phyloP scores from a whole-genome alignment of 2,797 vertebrate species.

The Peromyscus melanophrys region DNA sequence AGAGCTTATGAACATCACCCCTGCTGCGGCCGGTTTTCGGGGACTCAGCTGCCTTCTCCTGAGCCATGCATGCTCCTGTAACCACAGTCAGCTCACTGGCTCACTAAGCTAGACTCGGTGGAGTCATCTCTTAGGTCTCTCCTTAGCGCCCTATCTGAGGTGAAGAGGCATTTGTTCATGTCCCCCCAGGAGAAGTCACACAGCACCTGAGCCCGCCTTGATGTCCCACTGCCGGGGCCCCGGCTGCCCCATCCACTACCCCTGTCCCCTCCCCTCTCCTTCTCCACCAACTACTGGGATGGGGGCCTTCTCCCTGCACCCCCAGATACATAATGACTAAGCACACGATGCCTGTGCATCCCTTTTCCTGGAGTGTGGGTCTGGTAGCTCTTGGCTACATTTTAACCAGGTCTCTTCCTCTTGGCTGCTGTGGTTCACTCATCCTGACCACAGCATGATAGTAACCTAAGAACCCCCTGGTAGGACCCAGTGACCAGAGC shows the following conservation, averaged over 20 bases:
- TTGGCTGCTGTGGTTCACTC: not conserved
- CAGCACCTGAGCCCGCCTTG: not conserved
- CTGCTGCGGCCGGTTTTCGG: not conserved
- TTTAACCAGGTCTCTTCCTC: not conserved
- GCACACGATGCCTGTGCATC: too few species aligned
- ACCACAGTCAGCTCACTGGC: not conserved
- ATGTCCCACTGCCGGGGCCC: not conserved
- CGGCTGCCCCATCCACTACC: not conserved
- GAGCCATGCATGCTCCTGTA: not conserved
- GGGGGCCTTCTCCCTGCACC: not conserved
- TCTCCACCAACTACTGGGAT: not conserved
- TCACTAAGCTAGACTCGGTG: too few species aligned
- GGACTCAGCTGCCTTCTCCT: too few species aligned
- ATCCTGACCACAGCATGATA: not conserved
- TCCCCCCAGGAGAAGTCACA: not conserved
- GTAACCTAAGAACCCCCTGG: too few species aligned
- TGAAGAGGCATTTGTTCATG: not conserved
- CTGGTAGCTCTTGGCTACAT: not conserved
- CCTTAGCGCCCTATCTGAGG: not conserved
- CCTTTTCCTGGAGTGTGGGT: not conserved
- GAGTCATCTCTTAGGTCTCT: not conserved
- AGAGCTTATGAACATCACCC: not conserved
- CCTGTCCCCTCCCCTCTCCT: not conserved
- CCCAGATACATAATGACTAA: not conserved
- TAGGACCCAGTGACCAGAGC: accelerated